Evolutionary conservation across 2,888 invertebrate genomes (phyloP).

Genomic region (Slavum lentiscoides): DNA sequence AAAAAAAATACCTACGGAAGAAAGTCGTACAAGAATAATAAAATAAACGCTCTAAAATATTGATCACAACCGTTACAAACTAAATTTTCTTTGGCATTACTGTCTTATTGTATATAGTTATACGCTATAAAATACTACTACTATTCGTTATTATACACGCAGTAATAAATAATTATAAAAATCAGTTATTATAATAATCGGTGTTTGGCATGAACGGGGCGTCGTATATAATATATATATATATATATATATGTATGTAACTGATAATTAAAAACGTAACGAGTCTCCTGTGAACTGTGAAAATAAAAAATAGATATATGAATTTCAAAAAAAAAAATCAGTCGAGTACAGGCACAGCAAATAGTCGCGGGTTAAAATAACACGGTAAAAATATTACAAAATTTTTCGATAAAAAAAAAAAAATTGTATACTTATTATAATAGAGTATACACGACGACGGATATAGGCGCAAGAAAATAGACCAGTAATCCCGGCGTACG

Average conservation of each 20-base stretch:
- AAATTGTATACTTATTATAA: background rate
- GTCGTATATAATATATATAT: too few relatives aligned
- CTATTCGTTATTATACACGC: background rate
- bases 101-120: conserved; percentile 30
- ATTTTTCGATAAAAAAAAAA: background rate
- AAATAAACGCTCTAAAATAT: conserved; percentile 51
- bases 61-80: conserved; percentile 49
- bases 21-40: conserved; percentile 50
- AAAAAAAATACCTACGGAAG: conserved; percentile 29
- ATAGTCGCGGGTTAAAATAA: background rate
- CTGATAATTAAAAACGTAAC: background rate
- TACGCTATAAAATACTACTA: background rate
- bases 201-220: conserved; percentile 11
- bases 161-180: conserved; percentile 8
- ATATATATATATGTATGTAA: too few relatives aligned
- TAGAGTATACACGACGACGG: background rate
- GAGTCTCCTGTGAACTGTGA: background rate
- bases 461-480: background rate
- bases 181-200: background rate
- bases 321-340: conserved; percentile 18
- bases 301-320: conserved; percentile 9
- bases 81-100: conserved; percentile 47
- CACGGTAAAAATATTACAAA: background rate
- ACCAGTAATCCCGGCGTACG: background rate
- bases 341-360: conserved; percentile 29